Conservation (phyloP, 64 coral and sea anemone genomes). For the Dendrophyllia cribrosa region DNA sequence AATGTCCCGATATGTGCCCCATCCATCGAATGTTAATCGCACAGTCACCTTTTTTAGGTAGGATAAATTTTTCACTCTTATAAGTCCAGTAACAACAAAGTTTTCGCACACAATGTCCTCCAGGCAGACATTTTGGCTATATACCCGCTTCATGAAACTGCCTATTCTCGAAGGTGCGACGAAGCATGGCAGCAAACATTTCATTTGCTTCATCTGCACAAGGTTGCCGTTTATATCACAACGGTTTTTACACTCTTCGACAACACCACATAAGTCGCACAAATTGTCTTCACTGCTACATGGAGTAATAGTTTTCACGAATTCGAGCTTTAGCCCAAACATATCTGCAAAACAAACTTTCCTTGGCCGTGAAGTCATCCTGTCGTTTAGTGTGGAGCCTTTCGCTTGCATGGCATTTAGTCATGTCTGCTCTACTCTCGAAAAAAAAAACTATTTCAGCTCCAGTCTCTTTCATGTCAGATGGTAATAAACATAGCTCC, state of each 20-base stretch:
- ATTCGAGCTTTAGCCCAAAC: constrained; percentile 23
- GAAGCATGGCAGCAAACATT: constrained; percentile 18
- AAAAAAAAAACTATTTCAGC: no score
- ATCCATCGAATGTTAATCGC: constrained; percentile 51
- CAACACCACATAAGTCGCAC: neutral
- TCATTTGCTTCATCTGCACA: neutral
- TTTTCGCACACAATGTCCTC: constrained; percentile 61
- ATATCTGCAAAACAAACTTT: constrained; percentile 65
- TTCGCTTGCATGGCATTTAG: neutral
- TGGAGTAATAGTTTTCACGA: constrained; percentile 68
- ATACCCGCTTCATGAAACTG: constrained; percentile 52
- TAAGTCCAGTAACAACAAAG: constrained; percentile 55
- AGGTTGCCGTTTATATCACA: constrained; percentile 27
- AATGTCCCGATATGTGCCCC: constrained; percentile 50
- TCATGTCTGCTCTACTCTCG: neutral
- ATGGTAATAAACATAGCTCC: no score
- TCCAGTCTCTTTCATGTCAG: no score
- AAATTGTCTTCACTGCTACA: constrained; percentile 60
- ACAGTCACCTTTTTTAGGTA: constrained; percentile 70
- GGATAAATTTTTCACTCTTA: constrained; percentile 65
- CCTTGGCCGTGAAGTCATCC: neutral
- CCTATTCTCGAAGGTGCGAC: constrained; percentile 20
- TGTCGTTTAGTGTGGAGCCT: neutral
- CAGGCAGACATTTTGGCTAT: constrained; percentile 69
- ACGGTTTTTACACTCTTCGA: neutral